Base-by-base conservation (phyloP, 2,797 vertebrate genomes). In the Ibycter americanus region DNA sequence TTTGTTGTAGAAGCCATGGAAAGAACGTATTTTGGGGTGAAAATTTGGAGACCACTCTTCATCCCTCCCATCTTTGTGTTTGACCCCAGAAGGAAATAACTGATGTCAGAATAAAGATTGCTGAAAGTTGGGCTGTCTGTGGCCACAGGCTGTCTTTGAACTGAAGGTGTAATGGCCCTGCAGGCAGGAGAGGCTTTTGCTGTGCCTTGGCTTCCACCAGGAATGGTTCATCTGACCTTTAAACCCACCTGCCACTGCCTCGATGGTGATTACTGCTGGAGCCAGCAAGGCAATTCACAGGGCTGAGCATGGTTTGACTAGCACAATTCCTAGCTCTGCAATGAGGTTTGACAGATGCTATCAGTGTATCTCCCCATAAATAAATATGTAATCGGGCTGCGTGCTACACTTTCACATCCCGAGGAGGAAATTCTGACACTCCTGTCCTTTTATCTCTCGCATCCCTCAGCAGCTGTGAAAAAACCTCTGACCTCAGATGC, bases 321-420 rank as follows among this genome's bases (percentile, higher is more conserved):
- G 51, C 36, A 6, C 70, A 65, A 4, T 22, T 55, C 61, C 51
- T 44, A n/a, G 90, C 65, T 76, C 86, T 31, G 78, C 82, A 72
- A 52, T 29, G 63, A 91, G 94, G 63, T 93, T 87, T 89, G 96
- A 49, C 93, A 91, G 93, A 59, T 26, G 83, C 91, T 40, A n/a
- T 55, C 91, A 59, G 91, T 90, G 87, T 85, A 91, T 91, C 90
- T 97, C 91, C 80, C 93, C 93, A 70, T 56, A 84, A 95, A 96
- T 96, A 95, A 96, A 94, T 27, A 38, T 16, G 36, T 20, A 44
- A 62, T 52, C 0, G 27, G 78, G 76, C 93, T 90, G 55, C 19
- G 12, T 91, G 96, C 87, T 88, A 55, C 93, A 77, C 90, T 89
- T 21, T 63, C 90, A 62, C 91, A 84, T 63, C 85, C 70, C 18